Conservation (phyloP, 2,113 vertebrate genomes). For the Corydoras maculifer region DNA sequence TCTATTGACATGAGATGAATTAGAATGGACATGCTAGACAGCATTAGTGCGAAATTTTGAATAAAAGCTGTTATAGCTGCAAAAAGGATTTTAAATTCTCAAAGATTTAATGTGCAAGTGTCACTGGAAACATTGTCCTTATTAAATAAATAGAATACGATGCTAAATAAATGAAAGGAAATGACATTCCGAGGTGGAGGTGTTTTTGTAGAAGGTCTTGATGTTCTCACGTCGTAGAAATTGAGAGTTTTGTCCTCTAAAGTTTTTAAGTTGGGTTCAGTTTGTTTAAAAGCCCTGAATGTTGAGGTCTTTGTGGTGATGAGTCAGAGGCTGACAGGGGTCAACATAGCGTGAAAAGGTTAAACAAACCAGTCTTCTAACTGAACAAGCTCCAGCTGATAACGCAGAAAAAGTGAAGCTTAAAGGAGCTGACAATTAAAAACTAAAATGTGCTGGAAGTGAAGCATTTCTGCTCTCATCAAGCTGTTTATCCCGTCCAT, state of each 20-base stretch:
- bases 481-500: background rate
- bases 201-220: background rate
- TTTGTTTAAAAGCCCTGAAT: conserved; percentile 37
- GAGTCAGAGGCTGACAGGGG: conserved; percentile 78
- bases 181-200: background rate
- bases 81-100: no score
- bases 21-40: no score
- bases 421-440: conserved; percentile 14
- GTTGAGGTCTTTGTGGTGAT: conserved; percentile 68
- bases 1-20: no score
- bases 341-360: conserved; percentile 87
- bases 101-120: no score
- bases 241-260: conserved; percentile 4
- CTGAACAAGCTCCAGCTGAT: conserved; percentile 54
- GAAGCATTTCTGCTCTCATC: background rate
- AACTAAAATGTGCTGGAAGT: background rate
- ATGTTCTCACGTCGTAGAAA: background rate
- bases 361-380: conserved; percentile 80
- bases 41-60: no score
- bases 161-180: background rate
- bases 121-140: no score
- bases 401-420: conserved; percentile 36
- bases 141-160: background rate
- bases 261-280: conserved; percentile 4
- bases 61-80: no score